Conservation (phyloP, 2,113 vertebrate species). For the Tragulus kanchil region DNA sequence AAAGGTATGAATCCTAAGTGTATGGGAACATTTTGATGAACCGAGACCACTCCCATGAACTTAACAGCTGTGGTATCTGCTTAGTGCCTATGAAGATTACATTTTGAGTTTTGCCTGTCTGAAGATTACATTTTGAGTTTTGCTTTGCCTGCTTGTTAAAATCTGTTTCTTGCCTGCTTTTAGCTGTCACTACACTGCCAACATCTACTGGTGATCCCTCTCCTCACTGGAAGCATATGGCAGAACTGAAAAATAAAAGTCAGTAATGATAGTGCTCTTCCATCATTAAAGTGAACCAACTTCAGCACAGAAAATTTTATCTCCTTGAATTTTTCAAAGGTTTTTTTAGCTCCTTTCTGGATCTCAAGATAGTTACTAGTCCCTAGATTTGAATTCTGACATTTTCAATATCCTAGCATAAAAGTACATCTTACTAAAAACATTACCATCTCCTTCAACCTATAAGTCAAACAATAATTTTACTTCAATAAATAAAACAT, state of each 20-base stretch:
- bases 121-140: background rate
- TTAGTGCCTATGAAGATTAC: background rate
- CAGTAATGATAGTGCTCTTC: background rate
- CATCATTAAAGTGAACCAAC: background rate
- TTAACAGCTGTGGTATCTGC: background rate
- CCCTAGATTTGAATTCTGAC: slow-evolving; percentile 9
- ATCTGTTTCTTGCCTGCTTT: background rate
- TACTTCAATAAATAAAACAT: background rate
- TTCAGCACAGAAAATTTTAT: background rate
- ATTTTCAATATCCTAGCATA: background rate
- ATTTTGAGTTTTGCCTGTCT: background rate
- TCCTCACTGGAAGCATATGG: background rate
- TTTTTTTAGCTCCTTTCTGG: background rate
- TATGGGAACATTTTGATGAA: background rate
- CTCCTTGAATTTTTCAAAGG: background rate
- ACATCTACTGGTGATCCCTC: background rate
- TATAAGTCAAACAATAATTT: background rate
- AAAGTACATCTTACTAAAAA: background rate
- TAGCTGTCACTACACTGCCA: background rate
- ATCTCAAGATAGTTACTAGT: background rate
- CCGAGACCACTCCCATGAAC: background rate
- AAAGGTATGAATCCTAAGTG: background rate
- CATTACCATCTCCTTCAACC: background rate
- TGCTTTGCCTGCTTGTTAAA: background rate
- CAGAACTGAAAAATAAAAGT: background rate